These are phyloP conservation scores for Dinothrombium tinctorium DNA, from an alignment of 1,140 invertebrate genomes.

Conservation along the genomic window DNA sequence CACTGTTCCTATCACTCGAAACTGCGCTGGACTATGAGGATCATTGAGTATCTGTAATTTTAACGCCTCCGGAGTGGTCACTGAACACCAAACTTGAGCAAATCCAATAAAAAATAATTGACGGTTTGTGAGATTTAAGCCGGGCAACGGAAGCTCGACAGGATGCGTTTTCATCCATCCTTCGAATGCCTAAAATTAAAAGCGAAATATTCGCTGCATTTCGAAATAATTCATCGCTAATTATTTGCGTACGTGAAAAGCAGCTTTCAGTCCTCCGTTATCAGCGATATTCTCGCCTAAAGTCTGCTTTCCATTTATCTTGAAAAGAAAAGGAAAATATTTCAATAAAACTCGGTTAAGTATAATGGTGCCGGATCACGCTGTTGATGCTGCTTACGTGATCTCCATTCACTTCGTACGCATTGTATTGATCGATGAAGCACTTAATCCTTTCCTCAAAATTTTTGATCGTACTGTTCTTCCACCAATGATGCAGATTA, in stretches of 20 bases:
- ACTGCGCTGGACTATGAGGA: constrained; percentile 14
- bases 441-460: constrained; percentile 76
- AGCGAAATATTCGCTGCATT: background rate
- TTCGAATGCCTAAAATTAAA: constrained; percentile 35
- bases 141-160: constrained; percentile 40
- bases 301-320: constrained; percentile 48
- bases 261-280: constrained; percentile 72
- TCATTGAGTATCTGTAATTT: constrained; percentile 17
- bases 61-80: constrained; percentile 16
- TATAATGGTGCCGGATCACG: background rate
- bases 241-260: constrained; percentile 34
- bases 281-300: constrained; percentile 53
- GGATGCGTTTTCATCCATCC: constrained; percentile 26
- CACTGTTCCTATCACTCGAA: constrained; percentile 46
- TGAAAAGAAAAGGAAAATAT: constrained; percentile 2
- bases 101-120: constrained; percentile 80
- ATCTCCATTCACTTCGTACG: constrained; percentile 38
- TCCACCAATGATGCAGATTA: constrained; percentile 94
- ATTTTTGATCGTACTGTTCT: constrained; percentile 61
- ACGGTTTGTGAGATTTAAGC: constrained; percentile 52
- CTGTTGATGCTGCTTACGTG: constrained; percentile 13
- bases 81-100: constrained; percentile 35
- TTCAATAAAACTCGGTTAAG: background rate
- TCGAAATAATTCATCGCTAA: background rate
- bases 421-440: constrained; percentile 67